A percentile compares a stretch with the other conserved stretches of the same genome.
Evolutionary conservation across 2,113 vertebrate genomes (phyloP).

Genomic region (Sinocyclocheilus maitianheensis): DNA sequence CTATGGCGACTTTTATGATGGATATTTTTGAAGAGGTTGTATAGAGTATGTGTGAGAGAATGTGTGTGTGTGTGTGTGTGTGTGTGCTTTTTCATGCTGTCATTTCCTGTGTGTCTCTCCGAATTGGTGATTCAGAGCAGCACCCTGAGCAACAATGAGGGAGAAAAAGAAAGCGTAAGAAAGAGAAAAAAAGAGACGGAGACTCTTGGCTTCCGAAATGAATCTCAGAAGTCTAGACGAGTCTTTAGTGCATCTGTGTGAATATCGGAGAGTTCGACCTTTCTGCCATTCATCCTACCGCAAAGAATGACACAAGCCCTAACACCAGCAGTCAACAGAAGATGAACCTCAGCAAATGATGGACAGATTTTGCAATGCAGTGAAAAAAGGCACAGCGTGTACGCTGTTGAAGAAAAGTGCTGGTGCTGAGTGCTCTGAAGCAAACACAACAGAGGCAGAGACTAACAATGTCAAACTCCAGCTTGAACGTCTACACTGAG

Average conservation of each 20-base stretch:
- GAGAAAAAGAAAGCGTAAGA: constrained; percentile 15
- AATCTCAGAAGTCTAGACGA: neutral
- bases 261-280: neutral
- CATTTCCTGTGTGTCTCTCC: constrained; percentile 50
- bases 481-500: neutral
- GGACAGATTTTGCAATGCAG: constrained; percentile 40
- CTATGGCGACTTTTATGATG: constrained; percentile 29
- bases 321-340: neutral
- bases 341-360: constrained; percentile 23
- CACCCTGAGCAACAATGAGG: constrained; percentile 38
- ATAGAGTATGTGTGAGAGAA: constrained; percentile 17
- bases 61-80: constrained; percentile 26
- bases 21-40: constrained; percentile 15
- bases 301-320: constrained; percentile 2
- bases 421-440: constrained; percentile 18
- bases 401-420: constrained; percentile 11
- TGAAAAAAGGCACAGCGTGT: constrained; percentile 5
- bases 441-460: constrained; percentile 13
- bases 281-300: neutral
- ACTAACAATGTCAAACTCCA: constrained; percentile 26
- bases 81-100: constrained; percentile 39
- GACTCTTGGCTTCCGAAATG: constrained; percentile 10
- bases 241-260: neutral
- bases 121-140: constrained; percentile 55
- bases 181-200: constrained; percentile 38